Evolutionary conservation across 2,888 invertebrate species (phyloP).

Genomic region (Tetrapedia diversipes): DNA sequence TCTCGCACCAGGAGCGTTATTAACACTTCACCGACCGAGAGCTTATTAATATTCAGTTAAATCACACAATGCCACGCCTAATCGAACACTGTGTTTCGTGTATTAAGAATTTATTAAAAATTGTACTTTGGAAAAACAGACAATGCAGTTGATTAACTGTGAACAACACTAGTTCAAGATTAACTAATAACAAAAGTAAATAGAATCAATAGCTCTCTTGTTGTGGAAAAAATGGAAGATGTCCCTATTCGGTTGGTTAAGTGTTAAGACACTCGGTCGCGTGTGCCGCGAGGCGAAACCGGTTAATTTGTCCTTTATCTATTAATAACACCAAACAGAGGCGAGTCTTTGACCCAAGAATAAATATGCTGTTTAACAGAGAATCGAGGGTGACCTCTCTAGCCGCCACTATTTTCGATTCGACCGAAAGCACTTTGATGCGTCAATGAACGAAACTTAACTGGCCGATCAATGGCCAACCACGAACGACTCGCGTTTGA

Average conservation of each 20-base stretch:
- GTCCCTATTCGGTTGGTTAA: too few species aligned
- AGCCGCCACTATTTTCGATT: background rate
- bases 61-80: too few species aligned
- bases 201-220: too few species aligned
- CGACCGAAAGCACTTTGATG: background rate
- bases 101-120: too few species aligned
- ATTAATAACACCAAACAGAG: background rate
- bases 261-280: background rate
- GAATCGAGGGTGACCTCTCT: background rate
- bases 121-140: too few species aligned
- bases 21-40: too few species aligned
- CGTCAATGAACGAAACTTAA: slow-evolving; percentile 19
- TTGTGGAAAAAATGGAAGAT: too few species aligned
- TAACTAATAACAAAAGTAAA: too few species aligned
- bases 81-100: too few species aligned
- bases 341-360: background rate
- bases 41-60: too few species aligned
- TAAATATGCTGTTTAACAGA: background rate
- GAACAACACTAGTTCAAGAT: too few species aligned
- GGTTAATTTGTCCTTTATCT: background rate
- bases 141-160: too few species aligned
- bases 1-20: background rate
- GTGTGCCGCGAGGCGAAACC: background rate
- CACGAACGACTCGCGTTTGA: slow-evolving; percentile 11
- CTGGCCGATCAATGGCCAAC: slow-evolving; percentile 38